These are phyloP conservation scores for Drosophila lini DNA, from an alignment of 1,140 invertebrate genomes.

Conservation along the genomic window DNA sequence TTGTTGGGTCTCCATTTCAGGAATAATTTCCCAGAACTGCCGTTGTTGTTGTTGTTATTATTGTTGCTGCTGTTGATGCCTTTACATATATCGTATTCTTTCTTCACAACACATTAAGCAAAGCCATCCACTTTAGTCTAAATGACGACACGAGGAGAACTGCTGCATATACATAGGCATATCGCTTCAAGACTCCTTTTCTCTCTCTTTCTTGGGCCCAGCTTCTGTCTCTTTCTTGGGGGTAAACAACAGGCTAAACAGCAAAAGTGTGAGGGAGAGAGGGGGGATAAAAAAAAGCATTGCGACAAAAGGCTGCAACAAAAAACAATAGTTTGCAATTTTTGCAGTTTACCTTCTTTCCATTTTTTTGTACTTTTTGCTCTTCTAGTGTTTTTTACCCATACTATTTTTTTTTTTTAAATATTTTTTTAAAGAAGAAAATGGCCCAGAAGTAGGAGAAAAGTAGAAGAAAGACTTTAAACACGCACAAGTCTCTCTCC, in stretches of 20 bases:
- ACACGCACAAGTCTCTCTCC: slow-evolving; percentile 26
- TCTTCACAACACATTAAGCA: slow-evolving; percentile 41
- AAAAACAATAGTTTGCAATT: slow-evolving; percentile 71
- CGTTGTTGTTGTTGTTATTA: background rate
- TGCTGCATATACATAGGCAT: slow-evolving; percentile 29
- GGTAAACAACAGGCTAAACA: slow-evolving; percentile 27
- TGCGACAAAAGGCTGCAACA: slow-evolving; percentile 56
- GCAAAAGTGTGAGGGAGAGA: background rate
- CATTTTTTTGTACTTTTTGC: slow-evolving; percentile 2
- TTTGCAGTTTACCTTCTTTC: slow-evolving; percentile 46
- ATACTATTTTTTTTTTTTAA: slow-evolving; percentile 1
- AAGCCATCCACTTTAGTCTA: slow-evolving; percentile 35
- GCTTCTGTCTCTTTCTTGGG: background rate
- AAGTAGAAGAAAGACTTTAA: slow-evolving; percentile 19
- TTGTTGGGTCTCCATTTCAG: slow-evolving; percentile 23
- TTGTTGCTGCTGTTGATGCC: background rate
- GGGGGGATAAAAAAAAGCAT: slow-evolving; percentile 28
- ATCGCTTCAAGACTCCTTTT: background rate
- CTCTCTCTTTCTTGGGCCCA: background rate
- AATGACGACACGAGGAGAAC: slow-evolving; percentile 34
- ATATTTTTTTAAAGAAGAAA: background rate
- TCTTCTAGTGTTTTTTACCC: slow-evolving; percentile 14
- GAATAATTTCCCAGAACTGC: slow-evolving; percentile 21
- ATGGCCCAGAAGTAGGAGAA: slow-evolving; percentile 2
- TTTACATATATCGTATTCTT: slow-evolving; percentile 1